Conservation (phyloP, 2,797 vertebrate genomes). For the Alectoris magna region DNA sequence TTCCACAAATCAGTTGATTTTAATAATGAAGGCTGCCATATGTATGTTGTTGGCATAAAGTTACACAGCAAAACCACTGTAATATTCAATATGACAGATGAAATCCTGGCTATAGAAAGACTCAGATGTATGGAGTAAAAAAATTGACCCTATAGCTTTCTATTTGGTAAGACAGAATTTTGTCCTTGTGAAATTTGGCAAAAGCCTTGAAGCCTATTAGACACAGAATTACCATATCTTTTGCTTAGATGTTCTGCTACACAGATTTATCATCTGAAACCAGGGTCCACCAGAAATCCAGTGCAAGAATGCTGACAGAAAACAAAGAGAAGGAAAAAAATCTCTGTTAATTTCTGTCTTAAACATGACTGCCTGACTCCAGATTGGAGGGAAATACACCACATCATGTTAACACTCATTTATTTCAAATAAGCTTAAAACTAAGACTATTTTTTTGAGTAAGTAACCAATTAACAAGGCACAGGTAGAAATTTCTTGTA, state of each 20-base stretch:
- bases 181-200: not conserved
- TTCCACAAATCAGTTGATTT: not conserved
- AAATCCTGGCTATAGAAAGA: not conserved
- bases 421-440: not conserved
- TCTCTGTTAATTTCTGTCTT: accelerated
- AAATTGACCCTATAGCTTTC: not conserved
- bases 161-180: not conserved
- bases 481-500: not conserved
- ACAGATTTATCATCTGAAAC: not conserved
- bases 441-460: not conserved
- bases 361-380: not conserved
- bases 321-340: not conserved
- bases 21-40: not conserved
- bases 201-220: not conserved
- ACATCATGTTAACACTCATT: not conserved
- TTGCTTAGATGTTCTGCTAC: not conserved
- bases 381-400: not conserved
- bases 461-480: not conserved
- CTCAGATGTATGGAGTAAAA: not conserved
- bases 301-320: not conserved
- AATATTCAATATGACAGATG: not conserved
- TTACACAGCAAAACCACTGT: not conserved
- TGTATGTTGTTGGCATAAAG: not conserved
- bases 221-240: not conserved
- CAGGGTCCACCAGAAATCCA: not conserved